These are phyloP conservation scores for Drosophila biarmipes DNA, from an alignment of 1,140 invertebrate genomes.

Conservation along the genomic window DNA sequence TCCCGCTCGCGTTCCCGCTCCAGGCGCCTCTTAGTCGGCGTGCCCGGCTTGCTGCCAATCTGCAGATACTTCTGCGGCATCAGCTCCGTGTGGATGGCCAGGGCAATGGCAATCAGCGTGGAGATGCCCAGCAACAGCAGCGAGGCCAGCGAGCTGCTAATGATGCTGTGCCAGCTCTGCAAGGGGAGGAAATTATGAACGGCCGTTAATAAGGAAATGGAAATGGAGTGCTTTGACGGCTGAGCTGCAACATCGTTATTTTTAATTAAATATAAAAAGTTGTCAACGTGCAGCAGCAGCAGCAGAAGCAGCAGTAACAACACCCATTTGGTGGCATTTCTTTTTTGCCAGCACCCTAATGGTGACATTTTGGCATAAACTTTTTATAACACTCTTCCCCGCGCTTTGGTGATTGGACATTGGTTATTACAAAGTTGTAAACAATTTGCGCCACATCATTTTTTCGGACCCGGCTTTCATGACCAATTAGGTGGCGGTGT, in stretches of 20 bases:
- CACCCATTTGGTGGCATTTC: conserved; percentile 44
- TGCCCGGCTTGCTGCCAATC: conserved; percentile 49
- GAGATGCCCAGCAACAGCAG: conserved; percentile 80
- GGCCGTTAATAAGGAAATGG: conserved; percentile 67
- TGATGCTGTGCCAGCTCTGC: conserved; percentile 83
- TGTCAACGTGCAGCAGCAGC: conserved; percentile 54
- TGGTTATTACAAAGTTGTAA: conserved; percentile 73
- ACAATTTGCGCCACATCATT: conserved; percentile 34
- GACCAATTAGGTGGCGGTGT: conserved; percentile 24
- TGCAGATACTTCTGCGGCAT: conserved; percentile 83
- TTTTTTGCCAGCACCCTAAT: conserved; percentile 35
- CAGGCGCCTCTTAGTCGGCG: conserved; percentile 44
- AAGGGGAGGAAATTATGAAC: conserved; percentile 55
- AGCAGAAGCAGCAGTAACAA: neutral
- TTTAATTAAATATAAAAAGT: conserved; percentile 81
- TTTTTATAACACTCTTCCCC: conserved; percentile 57
- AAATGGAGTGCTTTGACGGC: conserved; percentile 51
- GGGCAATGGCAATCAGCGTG: conserved; percentile 81
- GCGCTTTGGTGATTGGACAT: conserved; percentile 34
- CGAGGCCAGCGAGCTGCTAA: conserved; percentile 82
- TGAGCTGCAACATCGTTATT: conserved; percentile 72
- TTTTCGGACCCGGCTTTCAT: neutral
- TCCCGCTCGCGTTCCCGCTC: conserved; percentile 39
- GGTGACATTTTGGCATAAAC: conserved; percentile 54
- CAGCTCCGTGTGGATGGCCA: conserved; percentile 83